Base-by-base conservation (phyloP, 2,888 invertebrate species). In the Rhagium mordax region DNA sequence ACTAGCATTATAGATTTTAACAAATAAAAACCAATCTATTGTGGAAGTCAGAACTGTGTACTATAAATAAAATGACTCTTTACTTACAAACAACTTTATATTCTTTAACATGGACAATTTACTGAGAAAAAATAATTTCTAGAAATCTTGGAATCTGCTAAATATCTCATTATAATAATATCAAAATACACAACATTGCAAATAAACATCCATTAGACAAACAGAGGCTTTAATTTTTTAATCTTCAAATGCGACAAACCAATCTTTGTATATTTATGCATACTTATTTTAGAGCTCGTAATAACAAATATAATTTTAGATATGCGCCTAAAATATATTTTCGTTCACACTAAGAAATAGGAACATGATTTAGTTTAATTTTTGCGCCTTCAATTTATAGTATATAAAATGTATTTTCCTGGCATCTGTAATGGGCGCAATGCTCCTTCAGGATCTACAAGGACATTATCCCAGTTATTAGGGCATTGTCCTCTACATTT, bases 401-500 rank as follows among this genome's bases (percentile, higher is more conserved):
- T 29, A 29, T 1, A 5, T 5, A 29, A 29, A 29, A 1, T 8
- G 29, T 29, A 29, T 29, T 29, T 29, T 29, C 29, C 8, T n/a
- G n/a, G 29, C 29, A 29, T 3, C 2, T 29, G 29, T 33, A 33
- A 29, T 47, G 21, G 48, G 49, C 4, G 15, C 27, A 33, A 51
- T 51, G 64, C 47, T 18, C 21, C 49, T 20, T 65, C 20, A 3
- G 53, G 10, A 65, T 33, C 15, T 48, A 16, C 51, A 33, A 51
- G 29, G 33, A 33, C 29, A 65, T 20, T 18, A 53, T 29, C 33
- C 20, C 53, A 33, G 21, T 53, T 53, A 65, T 29, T 18, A 53
- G 65, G 53, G 8, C 65, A 53, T 16, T 49, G 53, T 53, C 65
- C 65, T 65, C 33, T 10, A 7, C 10, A n/a, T 41, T 1, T 2